phyloP scores from a whole-genome alignment of 2,888 invertebrate species.

The Oxycera nigricornis region DNA sequence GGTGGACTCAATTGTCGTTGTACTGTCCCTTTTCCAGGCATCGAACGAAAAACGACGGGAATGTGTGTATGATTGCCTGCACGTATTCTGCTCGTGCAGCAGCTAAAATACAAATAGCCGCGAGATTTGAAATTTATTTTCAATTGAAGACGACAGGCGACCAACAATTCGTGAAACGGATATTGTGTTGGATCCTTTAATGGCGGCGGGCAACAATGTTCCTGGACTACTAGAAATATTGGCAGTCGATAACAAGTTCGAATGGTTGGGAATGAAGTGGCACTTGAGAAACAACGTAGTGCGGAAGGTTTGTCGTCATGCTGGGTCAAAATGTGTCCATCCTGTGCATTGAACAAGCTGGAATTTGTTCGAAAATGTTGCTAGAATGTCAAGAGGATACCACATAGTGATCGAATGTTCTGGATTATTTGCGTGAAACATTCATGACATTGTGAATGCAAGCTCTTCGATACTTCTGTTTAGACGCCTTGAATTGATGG shows the following conservation, averaged over 20 bases:
- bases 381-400: neutral
- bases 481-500: no score
- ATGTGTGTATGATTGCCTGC: neutral
- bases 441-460: slow-evolving; percentile 1
- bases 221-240: neutral
- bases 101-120: slow-evolving; percentile 9
- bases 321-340: neutral
- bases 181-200: slow-evolving; percentile 4
- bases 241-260: slow-evolving; percentile 14
- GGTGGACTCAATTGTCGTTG: no score
- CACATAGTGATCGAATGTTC: slow-evolving; percentile 2
- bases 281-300: neutral
- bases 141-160: neutral
- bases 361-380: slow-evolving; percentile 4
- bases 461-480: no score
- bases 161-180: slow-evolving; percentile 3
- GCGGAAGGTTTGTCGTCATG: neutral
- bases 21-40: no score
- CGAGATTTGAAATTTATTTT: slow-evolving; percentile 28
- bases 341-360: neutral
- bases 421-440: neutral
- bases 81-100: neutral
- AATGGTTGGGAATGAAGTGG: slow-evolving; percentile 4
- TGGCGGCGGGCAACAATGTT: neutral
- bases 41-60: neutral